Evolutionary conservation across 2,888 invertebrate species (phyloP).

Genomic region (Ramazzottius varieornatus): DNA sequence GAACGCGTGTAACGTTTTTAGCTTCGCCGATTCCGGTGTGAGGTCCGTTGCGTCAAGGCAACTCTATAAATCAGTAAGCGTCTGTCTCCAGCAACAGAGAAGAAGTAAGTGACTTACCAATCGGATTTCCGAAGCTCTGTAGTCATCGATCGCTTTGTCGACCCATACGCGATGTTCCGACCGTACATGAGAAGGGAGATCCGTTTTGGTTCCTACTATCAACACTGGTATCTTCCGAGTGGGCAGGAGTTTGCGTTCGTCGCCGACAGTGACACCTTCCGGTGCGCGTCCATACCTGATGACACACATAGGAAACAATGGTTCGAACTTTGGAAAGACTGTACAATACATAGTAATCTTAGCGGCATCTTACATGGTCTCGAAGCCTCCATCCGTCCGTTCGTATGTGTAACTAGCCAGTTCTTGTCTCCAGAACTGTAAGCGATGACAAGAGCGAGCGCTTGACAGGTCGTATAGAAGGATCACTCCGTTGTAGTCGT

Average conservation of each 20-base stretch:
- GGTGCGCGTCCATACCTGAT: too few species aligned
- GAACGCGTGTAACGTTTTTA: too few species aligned
- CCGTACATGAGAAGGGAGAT: not conserved
- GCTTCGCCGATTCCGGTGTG: too few species aligned
- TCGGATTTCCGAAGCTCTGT: not conserved
- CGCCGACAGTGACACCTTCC: not conserved
- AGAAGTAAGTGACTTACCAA: not conserved
- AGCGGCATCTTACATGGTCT: too few species aligned
- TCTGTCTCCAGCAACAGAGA: too few species aligned
- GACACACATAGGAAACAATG: too few species aligned
- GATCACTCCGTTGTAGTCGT: not conserved
- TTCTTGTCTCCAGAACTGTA: not conserved
- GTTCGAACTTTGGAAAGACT: too few species aligned
- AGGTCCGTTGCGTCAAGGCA: too few species aligned
- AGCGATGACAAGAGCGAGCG: not conserved
- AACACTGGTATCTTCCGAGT: not conserved
- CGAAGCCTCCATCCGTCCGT: too few species aligned
- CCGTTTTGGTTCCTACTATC: not conserved
- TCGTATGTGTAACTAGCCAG: not conserved
- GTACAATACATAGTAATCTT: too few species aligned
- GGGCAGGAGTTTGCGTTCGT: not conserved
- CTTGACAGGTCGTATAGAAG: not conserved
- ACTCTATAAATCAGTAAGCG: too few species aligned
- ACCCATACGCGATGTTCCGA: not conserved
- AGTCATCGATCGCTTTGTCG: not conserved